Evolutionary conservation across 2,113 vertebrate genomes (phyloP).

Genomic region (Lophochroa leadbeateri): DNA sequence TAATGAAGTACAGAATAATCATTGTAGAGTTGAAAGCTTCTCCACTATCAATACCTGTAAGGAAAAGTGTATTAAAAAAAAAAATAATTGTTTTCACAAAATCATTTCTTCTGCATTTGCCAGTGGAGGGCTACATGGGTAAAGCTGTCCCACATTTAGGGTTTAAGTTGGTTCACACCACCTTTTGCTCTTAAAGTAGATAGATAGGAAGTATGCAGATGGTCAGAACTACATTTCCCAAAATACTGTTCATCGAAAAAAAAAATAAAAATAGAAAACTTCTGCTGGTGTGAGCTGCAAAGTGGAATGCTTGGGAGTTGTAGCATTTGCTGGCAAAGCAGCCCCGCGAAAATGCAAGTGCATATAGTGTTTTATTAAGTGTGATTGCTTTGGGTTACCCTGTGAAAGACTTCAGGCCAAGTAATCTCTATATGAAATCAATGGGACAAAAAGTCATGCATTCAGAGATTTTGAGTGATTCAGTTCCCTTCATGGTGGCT

Average conservation of each 20-base stretch:
- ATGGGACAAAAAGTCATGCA: not conserved
- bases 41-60: not conserved
- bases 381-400: not conserved
- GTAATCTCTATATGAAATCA: not conserved
- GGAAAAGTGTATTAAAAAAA: not conserved
- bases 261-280: accelerated
- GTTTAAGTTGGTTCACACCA: not conserved
- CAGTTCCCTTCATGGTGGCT: not conserved
- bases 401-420: not conserved
- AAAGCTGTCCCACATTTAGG: not conserved
- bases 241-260: not conserved
- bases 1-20: not conserved
- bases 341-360: not conserved
- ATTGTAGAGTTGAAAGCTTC: not conserved
- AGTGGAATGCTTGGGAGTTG: not conserved
- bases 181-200: not conserved
- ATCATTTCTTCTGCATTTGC: not conserved
- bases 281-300: not conserved
- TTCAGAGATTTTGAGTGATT: not conserved
- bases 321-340: not conserved
- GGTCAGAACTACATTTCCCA: not conserved
- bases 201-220: too few relatives aligned
- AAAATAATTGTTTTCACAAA: not conserved
- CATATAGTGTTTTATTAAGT: not conserved
- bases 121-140: not conserved